phyloP scores from a whole-genome alignment of 2,888 invertebrate species.

The Drosophila histrio region DNA sequence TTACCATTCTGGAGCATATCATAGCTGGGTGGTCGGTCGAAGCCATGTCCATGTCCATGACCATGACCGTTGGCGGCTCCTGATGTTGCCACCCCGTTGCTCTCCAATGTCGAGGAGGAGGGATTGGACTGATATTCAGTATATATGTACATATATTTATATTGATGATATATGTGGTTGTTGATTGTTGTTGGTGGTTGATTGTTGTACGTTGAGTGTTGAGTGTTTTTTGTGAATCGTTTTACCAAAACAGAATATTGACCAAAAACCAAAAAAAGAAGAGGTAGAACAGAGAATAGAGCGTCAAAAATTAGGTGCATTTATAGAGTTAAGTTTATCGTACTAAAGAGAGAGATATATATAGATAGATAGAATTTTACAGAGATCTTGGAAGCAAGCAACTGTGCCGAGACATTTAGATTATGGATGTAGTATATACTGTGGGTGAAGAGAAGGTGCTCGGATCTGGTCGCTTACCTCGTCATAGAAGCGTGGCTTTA shows the following conservation, averaged over 20 bases:
- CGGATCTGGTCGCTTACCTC: slow-evolving; percentile 75
- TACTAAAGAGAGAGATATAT: slow-evolving; percentile 38
- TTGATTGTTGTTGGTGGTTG: slow-evolving; percentile 45
- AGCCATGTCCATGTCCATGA: slow-evolving; percentile 50
- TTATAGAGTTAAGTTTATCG: slow-evolving; percentile 49
- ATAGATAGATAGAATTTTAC: slow-evolving; percentile 21
- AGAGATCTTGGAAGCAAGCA: slow-evolving; percentile 66
- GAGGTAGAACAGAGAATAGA: slow-evolving; percentile 61
- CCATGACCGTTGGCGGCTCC: slow-evolving; percentile 44
- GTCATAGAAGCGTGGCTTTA: slow-evolving; percentile 84
- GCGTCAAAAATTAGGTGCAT: slow-evolving; percentile 75
- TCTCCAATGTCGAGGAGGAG: slow-evolving; percentile 82
- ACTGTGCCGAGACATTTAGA: slow-evolving; percentile 76
- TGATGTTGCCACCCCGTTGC: slow-evolving; percentile 72
- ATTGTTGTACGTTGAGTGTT: slow-evolving; percentile 34
- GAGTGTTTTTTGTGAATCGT: slow-evolving; percentile 39
- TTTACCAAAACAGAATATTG: slow-evolving; percentile 71
- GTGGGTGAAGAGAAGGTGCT: slow-evolving; percentile 51
- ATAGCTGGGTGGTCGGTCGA: slow-evolving; percentile 82
- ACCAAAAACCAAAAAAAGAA: slow-evolving; percentile 63
- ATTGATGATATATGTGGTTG: slow-evolving; percentile 31
- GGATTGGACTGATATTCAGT: slow-evolving; percentile 80
- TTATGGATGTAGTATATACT: slow-evolving; percentile 19
- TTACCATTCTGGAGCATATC: slow-evolving; percentile 85
- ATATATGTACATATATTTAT: neutral